Conservation (phyloP, 2,888 invertebrate species). For the Muschampia plurimacula region DNA sequence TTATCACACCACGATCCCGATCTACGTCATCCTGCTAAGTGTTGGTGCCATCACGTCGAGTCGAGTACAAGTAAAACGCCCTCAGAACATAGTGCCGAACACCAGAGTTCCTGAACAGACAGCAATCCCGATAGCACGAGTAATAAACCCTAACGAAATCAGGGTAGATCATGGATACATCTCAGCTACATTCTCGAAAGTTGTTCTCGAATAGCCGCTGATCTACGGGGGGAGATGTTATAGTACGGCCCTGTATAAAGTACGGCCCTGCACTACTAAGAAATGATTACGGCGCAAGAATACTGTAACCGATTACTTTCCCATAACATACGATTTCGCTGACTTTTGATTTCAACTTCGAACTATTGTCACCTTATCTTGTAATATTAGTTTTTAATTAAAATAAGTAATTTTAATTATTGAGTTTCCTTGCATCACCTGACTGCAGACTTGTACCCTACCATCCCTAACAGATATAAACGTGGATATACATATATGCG, state of each 20-base stretch:
- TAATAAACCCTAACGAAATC: conserved; percentile 17
- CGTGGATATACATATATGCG: too few species aligned
- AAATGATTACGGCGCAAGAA: neutral
- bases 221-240: conserved; percentile 21
- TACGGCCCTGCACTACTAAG: neutral
- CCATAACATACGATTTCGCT: too few species aligned
- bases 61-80: neutral
- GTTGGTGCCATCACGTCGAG: neutral
- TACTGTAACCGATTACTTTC: neutral
- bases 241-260: neutral
- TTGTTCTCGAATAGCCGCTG: conserved; percentile 21
- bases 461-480: too few species aligned
- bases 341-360: neutral
- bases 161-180: conserved; percentile 24
- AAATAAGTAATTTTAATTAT: conserved; percentile 4
- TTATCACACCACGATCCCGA: conserved; percentile 8
- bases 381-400: conserved; percentile 2
- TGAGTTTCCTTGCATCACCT: conserved; percentile 11
- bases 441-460: neutral
- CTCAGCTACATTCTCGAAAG: conserved; percentile 20
- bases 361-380: neutral
- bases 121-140: neutral
- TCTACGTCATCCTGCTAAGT: neutral
- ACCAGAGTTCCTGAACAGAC: neutral
- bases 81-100: neutral